phyloP scores from a whole-genome alignment of 1,140 invertebrate genomes.

The Conus betulinus region DNA sequence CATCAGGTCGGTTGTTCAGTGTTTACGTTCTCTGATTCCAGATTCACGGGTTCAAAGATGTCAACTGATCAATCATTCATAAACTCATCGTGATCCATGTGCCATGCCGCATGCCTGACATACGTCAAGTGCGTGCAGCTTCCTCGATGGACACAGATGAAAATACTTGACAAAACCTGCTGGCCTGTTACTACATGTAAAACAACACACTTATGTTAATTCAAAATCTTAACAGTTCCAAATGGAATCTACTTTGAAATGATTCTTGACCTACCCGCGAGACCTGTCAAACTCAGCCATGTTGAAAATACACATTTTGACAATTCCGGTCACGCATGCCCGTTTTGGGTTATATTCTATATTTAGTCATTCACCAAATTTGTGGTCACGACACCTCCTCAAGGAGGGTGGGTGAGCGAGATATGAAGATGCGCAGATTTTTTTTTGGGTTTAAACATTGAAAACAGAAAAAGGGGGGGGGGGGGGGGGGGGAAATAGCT shows the following conservation, averaged over 20 bases:
- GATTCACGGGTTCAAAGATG: too few species aligned
- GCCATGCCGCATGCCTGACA: neutral
- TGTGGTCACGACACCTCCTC: too few species aligned
- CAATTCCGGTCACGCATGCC: slow-evolving; percentile 33
- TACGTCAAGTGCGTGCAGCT: neutral
- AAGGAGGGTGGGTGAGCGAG: too few species aligned
- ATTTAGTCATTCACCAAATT: neutral
- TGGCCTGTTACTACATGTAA: too few species aligned
- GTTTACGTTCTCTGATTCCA: too few species aligned
- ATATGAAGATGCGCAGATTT: too few species aligned
- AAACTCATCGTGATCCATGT: neutral
- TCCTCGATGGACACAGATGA: neutral
- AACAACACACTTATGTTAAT: too few species aligned
- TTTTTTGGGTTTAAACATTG: too few species aligned
- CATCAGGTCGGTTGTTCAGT: too few species aligned
- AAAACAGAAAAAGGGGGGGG: too few species aligned
- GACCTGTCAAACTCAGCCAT: slow-evolving; percentile 31
- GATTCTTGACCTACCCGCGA: slow-evolving; percentile 36
- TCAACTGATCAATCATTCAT: too few species aligned
- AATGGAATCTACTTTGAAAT: neutral
- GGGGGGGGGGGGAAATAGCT: too few species aligned
- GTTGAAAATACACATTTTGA: slow-evolving; percentile 27
- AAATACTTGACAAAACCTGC: neutral
- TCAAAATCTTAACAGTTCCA: neutral
- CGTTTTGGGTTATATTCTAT: neutral